A percentile compares a stretch with the other conserved stretches of the same genome.
Conservation (phyloP, 2,797 vertebrate genomes). For the Gambusia yucatana region DNA sequence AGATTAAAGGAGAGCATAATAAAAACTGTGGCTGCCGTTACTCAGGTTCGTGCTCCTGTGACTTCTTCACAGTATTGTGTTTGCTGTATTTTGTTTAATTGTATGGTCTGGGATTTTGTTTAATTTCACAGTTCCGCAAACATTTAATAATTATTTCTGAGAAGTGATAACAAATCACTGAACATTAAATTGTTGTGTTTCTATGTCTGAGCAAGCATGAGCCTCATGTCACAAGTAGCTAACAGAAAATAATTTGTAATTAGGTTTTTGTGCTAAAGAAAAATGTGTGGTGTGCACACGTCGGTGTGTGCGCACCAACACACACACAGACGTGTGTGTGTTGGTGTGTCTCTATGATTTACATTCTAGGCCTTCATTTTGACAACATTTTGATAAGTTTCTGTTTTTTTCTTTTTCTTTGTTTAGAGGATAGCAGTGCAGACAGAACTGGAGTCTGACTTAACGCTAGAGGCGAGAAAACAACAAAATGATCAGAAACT, state of each 20-base stretch:
- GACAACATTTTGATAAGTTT: slow-evolving; percentile 21
- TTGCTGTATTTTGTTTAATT: slow-evolving; percentile 75
- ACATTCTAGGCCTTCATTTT: slow-evolving; percentile 26
- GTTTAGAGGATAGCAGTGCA: slow-evolving; percentile 9
- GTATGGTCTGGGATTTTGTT: slow-evolving; percentile 75
- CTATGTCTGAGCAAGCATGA: slow-evolving; percentile 34
- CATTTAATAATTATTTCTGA: slow-evolving; percentile 77
- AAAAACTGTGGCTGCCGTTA: slow-evolving; percentile 45
- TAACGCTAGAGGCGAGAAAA: slow-evolving; percentile 55
- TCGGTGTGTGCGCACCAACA: not conserved
- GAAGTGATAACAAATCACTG: slow-evolving; percentile 75
- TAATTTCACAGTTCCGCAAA: slow-evolving; percentile 81
- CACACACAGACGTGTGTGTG: slow-evolving; percentile 4
- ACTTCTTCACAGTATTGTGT: slow-evolving; percentile 63
- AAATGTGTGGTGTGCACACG: slow-evolving; percentile 16
- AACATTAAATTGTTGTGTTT: slow-evolving; percentile 63
- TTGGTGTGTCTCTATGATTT: slow-evolving; percentile 18
- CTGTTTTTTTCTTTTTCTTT: slow-evolving; percentile 20
- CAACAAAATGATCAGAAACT: slow-evolving; percentile 67
- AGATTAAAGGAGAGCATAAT: slow-evolving; percentile 52
- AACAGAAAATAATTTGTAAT: slow-evolving; percentile 42
- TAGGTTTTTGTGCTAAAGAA: slow-evolving; percentile 26
- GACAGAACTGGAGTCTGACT: slow-evolving; percentile 57
- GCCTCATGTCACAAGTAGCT: slow-evolving; percentile 44
- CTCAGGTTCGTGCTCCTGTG: slow-evolving; percentile 58